Evolutionary conservation across 2,888 invertebrate species (phyloP).

Genomic region (Patella depressa): DNA sequence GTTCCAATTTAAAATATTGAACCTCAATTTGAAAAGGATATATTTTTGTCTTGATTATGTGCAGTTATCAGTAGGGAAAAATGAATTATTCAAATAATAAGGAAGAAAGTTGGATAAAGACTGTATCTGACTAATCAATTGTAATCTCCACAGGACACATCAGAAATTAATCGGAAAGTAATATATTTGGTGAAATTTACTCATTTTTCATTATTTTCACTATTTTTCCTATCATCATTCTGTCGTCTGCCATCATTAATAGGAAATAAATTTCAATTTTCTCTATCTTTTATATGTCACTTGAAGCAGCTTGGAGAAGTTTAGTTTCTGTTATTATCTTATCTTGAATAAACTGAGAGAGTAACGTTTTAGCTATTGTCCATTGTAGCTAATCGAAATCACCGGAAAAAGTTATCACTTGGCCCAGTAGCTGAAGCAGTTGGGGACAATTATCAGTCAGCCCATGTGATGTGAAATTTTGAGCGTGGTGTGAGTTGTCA

Average conservation of each 20-base stretch:
- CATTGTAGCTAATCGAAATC: slow-evolving; percentile 10
- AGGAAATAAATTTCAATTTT: slow-evolving; percentile 9
- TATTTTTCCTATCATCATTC: not conserved
- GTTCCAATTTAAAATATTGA: too few relatives aligned
- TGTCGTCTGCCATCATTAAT: slow-evolving; percentile 1
- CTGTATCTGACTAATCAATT: too few relatives aligned
- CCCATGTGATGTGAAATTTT: slow-evolving; percentile 5
- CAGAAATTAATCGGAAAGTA: too few relatives aligned
- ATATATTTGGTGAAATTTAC: too few relatives aligned
- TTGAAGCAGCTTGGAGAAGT: not conserved
- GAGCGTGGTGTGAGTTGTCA: not conserved
- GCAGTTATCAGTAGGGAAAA: too few relatives aligned
- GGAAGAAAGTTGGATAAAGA: too few relatives aligned
- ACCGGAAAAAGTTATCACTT: slow-evolving; percentile 13
- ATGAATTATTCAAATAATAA: too few relatives aligned
- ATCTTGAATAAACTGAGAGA: slow-evolving; percentile 7
- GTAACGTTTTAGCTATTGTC: slow-evolving; percentile 9
- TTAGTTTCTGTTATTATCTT: not conserved
- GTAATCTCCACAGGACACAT: too few relatives aligned
- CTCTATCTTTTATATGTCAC: not conserved
- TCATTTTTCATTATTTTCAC: too few relatives aligned
- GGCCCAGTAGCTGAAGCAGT: slow-evolving; percentile 5
- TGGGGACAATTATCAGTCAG: slow-evolving; percentile 9
- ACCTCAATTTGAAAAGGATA: too few relatives aligned
- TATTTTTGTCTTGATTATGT: too few relatives aligned